Evolutionary conservation across 2,797 vertebrate species (phyloP).

Genomic region (Anomalospiza imberbis): DNA sequence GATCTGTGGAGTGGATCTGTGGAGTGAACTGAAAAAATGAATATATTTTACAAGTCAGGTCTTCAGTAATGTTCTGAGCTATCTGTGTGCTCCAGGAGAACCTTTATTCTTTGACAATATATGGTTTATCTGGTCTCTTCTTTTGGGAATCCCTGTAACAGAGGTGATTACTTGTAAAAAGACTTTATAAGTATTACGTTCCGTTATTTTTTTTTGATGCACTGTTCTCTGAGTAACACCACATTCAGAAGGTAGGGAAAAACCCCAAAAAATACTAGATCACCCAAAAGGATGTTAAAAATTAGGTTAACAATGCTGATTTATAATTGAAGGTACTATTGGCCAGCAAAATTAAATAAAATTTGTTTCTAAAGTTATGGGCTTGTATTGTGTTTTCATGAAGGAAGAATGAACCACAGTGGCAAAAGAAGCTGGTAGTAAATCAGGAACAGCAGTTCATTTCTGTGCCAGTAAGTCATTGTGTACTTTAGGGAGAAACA

Average conservation of each 20-base stretch:
- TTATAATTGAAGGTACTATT: background rate
- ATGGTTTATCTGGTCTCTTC: background rate
- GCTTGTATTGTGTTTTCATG: background rate
- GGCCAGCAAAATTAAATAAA: background rate
- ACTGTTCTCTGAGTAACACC: background rate
- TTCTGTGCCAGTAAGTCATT: background rate
- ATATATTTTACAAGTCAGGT: background rate
- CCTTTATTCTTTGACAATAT: background rate
- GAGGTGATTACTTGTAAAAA: background rate
- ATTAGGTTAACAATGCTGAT: background rate
- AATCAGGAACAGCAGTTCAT: background rate
- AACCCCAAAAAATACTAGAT: background rate
- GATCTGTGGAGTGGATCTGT: background rate
- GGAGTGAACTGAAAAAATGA: background rate
- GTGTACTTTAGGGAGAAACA: background rate
- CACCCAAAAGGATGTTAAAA: background rate
- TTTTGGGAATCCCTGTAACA: background rate
- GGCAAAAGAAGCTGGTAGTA: background rate
- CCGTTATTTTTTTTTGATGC: background rate
- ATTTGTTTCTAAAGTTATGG: background rate
- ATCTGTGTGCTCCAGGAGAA: background rate
- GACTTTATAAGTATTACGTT: background rate
- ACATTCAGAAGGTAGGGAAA: background rate
- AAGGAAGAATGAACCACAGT: background rate
- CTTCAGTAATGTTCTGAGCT: background rate